Conservation (phyloP, 2,797 vertebrate species). For the Sebastes iracundus region DNA sequence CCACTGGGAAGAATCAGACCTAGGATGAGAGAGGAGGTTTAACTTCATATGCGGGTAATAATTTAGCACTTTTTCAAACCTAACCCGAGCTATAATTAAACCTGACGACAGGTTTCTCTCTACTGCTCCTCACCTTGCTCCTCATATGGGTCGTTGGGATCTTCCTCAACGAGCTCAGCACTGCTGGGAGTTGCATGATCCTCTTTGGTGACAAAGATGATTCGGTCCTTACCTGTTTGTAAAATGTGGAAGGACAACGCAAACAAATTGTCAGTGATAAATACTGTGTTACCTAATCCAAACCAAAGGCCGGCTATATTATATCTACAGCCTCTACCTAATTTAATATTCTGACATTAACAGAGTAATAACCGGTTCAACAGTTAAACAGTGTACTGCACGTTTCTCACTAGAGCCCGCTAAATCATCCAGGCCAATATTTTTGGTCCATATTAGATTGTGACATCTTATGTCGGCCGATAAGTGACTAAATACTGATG, state of each 20-base stretch:
- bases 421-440: background rate
- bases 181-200: conserved; percentile 93
- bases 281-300: background rate
- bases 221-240: conserved; percentile 90
- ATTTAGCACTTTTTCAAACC: background rate
- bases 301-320: background rate
- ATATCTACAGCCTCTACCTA: background rate
- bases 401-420: background rate
- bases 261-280: background rate
- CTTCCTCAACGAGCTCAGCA: conserved; percentile 92
- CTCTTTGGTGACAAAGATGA: conserved; percentile 97
- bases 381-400: background rate
- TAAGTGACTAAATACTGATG: background rate
- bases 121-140: conserved; percentile 86
- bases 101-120: background rate
- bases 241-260: background rate
- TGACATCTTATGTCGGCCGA: background rate
- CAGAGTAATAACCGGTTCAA: background rate
- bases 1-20: conserved; percentile 92
- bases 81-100: background rate
- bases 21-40: conserved; percentile 58
- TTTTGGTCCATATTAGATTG: background rate
- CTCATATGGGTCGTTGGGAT: conserved; percentile 92
- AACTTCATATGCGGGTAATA: background rate
- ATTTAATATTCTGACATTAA: background rate